A percentile compares a stretch with the other conserved stretches of the same genome.
Conservation (phyloP, 2,888 invertebrate species). For the Drosophila mayaguana region DNA sequence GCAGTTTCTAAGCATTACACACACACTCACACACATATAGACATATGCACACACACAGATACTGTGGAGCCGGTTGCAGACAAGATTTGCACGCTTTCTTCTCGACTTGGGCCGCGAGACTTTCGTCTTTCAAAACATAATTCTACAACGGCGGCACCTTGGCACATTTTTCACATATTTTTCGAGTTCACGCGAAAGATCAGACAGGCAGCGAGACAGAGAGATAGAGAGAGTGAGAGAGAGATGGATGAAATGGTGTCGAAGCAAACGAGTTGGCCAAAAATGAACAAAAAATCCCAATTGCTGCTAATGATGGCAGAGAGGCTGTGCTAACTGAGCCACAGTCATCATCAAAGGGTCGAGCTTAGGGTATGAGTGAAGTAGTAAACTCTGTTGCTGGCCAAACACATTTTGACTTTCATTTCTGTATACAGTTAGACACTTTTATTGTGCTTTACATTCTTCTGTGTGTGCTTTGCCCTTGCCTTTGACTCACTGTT, state of each 20-base stretch:
- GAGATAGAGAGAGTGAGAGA: neutral
- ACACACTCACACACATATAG: neutral
- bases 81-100: conserved; percentile 76
- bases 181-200: conserved; percentile 63
- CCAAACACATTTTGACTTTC: conserved; percentile 52
- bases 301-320: conserved; percentile 60
- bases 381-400: neutral
- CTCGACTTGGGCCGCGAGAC: conserved; percentile 51
- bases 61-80: neutral
- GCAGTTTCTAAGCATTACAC: conserved; percentile 12
- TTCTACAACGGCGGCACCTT: conserved; percentile 58
- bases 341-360: neutral
- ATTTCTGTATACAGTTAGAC: conserved; percentile 77
- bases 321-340: conserved; percentile 41
- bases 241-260: conserved; percentile 46
- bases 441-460: conserved; percentile 78
- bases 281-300: conserved; percentile 37
- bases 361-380: neutral
- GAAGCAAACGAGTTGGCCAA: conserved; percentile 50
- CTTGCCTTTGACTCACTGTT: conserved; percentile 32
- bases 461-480: conserved; percentile 22
- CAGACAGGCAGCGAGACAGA: conserved; percentile 5
- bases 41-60: neutral
- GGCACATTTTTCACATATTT: conserved; percentile 71
- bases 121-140: conserved; percentile 53